phyloP scores from a whole-genome alignment of 2,797 vertebrate species.

The Aldrovandia affinis region DNA sequence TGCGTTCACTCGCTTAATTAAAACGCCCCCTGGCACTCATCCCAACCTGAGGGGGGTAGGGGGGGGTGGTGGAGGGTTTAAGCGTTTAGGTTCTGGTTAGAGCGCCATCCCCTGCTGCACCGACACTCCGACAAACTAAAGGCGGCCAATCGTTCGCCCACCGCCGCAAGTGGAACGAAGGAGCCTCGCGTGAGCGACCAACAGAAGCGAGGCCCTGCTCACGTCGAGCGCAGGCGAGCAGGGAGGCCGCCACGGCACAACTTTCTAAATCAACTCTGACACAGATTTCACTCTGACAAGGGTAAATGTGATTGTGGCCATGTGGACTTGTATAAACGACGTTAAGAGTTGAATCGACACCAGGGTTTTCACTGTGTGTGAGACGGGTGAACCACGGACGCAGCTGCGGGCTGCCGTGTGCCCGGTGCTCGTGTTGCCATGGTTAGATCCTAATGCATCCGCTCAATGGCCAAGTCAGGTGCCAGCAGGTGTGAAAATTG shows the following conservation, averaged over 20 bases:
- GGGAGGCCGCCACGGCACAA: neutral
- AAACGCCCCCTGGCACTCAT: slow-evolving; percentile 30
- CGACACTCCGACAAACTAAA: slow-evolving; percentile 15
- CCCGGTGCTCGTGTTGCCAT: slow-evolving; percentile 58
- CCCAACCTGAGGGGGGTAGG: no score
- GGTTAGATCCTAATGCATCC: slow-evolving; percentile 69
- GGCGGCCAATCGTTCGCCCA: neutral
- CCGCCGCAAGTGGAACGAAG: no score
- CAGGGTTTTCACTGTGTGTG: neutral
- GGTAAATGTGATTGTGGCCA: neutral
- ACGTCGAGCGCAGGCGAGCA: no score
- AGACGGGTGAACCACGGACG: no score
- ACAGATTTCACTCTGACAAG: neutral
- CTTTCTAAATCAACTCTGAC: neutral
- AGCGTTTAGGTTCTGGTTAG: slow-evolving; percentile 50
- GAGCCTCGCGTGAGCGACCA: no score
- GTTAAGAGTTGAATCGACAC: neutral
- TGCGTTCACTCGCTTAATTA: neutral
- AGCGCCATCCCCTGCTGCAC: slow-evolving; percentile 65
- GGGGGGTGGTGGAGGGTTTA: slow-evolving; percentile 27
- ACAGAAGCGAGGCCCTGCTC: neutral
- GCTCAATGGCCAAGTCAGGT: neutral
- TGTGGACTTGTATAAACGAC: neutral
- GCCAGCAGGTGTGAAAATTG: slow-evolving; percentile 19
- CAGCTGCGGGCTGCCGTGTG: neutral